Evolutionary conservation across 2,113 vertebrate genomes (phyloP).

Genomic region (Isurus oxyrinchus): DNA sequence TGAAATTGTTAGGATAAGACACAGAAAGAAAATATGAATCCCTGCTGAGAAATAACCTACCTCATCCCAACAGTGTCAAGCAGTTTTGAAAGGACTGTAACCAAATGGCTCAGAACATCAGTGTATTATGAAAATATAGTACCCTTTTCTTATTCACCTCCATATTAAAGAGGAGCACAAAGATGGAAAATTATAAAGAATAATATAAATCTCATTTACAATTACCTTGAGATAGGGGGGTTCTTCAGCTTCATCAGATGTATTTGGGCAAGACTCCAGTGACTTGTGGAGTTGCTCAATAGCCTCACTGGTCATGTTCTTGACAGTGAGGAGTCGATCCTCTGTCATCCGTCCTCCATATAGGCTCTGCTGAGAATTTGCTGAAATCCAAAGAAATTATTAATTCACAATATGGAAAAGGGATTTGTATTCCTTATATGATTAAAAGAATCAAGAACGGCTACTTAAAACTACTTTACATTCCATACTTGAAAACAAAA

Average conservation of each 20-base stretch:
- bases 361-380: slow-evolving; percentile 49
- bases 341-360: slow-evolving; percentile 66
- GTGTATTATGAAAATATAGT: neutral
- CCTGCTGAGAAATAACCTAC: neutral
- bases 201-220: neutral
- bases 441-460: neutral
- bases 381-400: slow-evolving; percentile 43
- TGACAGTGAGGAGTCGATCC: slow-evolving; percentile 56
- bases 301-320: slow-evolving; percentile 66
- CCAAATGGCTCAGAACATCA: neutral
- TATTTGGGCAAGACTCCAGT: slow-evolving; percentile 70
- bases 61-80: neutral
- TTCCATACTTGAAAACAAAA: neutral
- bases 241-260: slow-evolving; percentile 60
- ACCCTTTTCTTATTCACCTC: neutral
- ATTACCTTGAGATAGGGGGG: slow-evolving; percentile 74
- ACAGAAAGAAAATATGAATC: neutral
- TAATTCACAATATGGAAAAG: neutral
- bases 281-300: slow-evolving; percentile 80
- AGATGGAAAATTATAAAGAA: neutral
- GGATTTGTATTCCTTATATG: neutral
- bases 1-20: too few relatives aligned
- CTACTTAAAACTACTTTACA: neutral
- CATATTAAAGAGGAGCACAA: neutral
- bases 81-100: neutral